Percentiles rank a stretch among this genome's conserved stretches.
phyloP scores from a whole-genome alignment of 2,113 vertebrate species.

The Cercocebus atys region DNA sequence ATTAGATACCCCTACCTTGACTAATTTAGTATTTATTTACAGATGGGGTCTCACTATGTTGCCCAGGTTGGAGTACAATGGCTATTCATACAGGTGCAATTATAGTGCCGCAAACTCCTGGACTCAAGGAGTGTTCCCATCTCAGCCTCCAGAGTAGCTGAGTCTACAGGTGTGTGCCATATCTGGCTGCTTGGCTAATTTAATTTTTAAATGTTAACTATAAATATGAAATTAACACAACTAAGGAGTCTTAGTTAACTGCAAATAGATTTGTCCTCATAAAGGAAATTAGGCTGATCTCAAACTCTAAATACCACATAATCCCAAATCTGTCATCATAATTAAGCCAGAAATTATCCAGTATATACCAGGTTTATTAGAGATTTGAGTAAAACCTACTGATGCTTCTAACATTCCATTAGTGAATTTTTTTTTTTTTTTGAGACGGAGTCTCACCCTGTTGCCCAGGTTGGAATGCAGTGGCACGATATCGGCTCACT shows the following conservation, averaged over 20 bases:
- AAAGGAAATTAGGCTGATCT: neutral
- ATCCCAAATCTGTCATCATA: neutral
- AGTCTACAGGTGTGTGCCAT: neutral
- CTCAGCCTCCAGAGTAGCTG: neutral
- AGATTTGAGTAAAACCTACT: neutral
- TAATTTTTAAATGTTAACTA: neutral
- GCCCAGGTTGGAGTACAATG: neutral
- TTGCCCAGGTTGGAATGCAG: no score
- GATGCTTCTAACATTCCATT: neutral
- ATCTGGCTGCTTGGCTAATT: neutral
- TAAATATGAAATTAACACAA: neutral
- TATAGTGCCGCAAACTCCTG: neutral
- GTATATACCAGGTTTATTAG: neutral
- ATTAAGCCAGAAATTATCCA: neutral
- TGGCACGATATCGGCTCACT: no score
- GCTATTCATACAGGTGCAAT: neutral
- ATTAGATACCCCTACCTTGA: neutral
- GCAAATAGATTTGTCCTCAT: neutral
- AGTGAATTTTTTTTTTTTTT: neutral
- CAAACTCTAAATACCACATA: neutral
- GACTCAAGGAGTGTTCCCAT: neutral
- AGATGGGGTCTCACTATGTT: neutral
- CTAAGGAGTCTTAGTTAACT: neutral
- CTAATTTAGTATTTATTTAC: neutral
- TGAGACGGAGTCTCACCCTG: no score